Conservation (phyloP, 2,797 vertebrate genomes). For the Lutjanus campechanus region DNA sequence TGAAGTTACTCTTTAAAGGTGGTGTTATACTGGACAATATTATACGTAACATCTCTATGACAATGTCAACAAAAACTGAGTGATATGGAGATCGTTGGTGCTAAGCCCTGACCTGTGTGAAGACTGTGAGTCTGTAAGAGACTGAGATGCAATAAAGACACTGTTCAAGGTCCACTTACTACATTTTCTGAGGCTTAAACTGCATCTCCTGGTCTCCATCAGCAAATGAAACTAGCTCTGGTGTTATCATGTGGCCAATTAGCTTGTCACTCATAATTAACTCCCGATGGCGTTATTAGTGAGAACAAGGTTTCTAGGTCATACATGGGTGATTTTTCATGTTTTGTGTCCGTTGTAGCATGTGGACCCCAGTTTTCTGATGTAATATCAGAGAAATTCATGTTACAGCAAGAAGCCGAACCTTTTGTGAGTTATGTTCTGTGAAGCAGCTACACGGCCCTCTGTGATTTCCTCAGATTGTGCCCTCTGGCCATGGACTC, state of each 20-base stretch:
- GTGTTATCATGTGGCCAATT: not conserved
- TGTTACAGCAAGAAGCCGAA: conserved; percentile 5
- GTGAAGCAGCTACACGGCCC: conserved; percentile 12
- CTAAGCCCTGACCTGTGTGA: not conserved
- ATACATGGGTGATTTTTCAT: not conserved
- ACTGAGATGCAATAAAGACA: not conserved
- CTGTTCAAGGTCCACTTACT: not conserved
- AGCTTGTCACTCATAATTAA: not conserved
- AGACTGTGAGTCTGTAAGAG: not conserved
- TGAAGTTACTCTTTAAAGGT: too few species aligned
- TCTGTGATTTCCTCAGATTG: conserved; percentile 18
- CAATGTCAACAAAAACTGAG: not conserved
- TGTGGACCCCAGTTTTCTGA: conserved; percentile 11
- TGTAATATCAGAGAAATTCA: conserved; percentile 15
- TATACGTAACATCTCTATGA: not conserved
- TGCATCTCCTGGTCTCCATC: not conserved
- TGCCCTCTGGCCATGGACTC: conserved; percentile 14
- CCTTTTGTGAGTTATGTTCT: conserved; percentile 18
- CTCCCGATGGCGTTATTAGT: not conserved
- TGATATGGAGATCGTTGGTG: not conserved
- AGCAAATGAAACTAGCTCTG: not conserved
- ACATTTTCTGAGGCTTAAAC: not conserved
- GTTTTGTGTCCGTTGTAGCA: not conserved
- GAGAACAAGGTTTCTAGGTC: not conserved
- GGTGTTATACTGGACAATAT: too few species aligned